Base-by-base conservation (phyloP, 2,888 invertebrate species). In the Steromphala cineraria region DNA sequence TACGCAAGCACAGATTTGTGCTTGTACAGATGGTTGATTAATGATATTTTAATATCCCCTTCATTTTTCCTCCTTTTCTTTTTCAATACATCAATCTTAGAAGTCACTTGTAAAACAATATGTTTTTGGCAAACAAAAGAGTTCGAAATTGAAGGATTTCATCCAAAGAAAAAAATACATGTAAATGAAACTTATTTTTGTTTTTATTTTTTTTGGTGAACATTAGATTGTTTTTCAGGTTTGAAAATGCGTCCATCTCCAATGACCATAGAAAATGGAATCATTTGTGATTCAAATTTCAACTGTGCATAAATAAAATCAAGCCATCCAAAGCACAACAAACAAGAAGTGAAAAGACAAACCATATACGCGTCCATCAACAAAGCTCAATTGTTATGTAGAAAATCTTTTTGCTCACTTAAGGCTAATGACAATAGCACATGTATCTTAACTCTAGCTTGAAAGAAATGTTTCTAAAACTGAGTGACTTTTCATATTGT, bases 41-140 rank as follows among this genome's bases (percentile, higher is more conserved):
- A 71, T 71, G 71, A n/a, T n/a, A 36, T 19, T 71, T 71, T 71
- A 71, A 71, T 71, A 40, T 71, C 40, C 71, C 36, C 31, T 17
- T 71, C 28, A 31, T 71, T 71, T 71, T 31, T 71, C 19, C 71
- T 36, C 28, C 36, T n/a, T 40, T 71, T 71, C 40, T 31, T 36
- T 71, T 7, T 40, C 71, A 71, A 40, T 40, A 40, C 31, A 36
- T 71, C 71, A 36, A 36, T 31, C 36, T 36, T 10, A 31, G n/a
- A 31, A 31, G 71, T 71, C 19, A 36, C 71, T 56, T 71, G 71
- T 71, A 71, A 71, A 71, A 71, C 71, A 71, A 71, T 71, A 71
- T 36, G 19, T 19, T 40, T 31, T 71, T 36, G 13, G 36, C 31
- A 71, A 71, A 71, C 71, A 71, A 71, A 36, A 71, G 71, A 71